phyloP scores from a whole-genome alignment of 2,888 invertebrate genomes.

The Nomada hirtipes region DNA sequence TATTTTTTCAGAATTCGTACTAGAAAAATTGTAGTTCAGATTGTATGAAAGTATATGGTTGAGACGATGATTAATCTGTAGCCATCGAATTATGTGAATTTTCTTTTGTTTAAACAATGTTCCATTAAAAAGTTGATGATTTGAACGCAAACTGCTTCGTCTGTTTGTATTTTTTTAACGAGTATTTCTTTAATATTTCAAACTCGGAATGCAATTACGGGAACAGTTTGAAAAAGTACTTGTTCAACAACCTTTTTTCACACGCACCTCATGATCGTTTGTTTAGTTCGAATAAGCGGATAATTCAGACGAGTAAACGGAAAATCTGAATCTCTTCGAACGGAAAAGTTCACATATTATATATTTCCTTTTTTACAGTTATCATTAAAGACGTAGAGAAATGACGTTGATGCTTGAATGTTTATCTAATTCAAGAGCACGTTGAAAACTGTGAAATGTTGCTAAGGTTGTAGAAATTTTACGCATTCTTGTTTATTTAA shows the following conservation, averaged over 20 bases:
- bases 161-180: not conserved
- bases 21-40: not conserved
- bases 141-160: too few species aligned
- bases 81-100: too few species aligned
- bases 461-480: constrained; percentile 6
- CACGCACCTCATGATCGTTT: not conserved
- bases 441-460: not conserved
- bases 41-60: not conserved
- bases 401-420: not conserved
- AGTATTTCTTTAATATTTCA: too few species aligned
- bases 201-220: too few species aligned
- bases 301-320: not conserved
- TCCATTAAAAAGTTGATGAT: too few species aligned
- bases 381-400: not conserved
- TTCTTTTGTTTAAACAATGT: too few species aligned
- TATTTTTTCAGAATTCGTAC: not conserved
- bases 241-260: not conserved
- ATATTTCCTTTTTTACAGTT: not conserved
- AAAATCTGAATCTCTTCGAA: constrained; percentile 8
- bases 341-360: not conserved
- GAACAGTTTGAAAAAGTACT: not conserved
- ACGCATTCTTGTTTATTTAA: constrained; percentile 21
- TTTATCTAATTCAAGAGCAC: too few species aligned
- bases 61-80: too few species aligned
- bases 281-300: not conserved